Percentiles rank a stretch among this genome's conserved stretches.
Evolutionary conservation across 2,888 invertebrate species (phyloP).

Genomic region (Eucera pruinosa): DNA sequence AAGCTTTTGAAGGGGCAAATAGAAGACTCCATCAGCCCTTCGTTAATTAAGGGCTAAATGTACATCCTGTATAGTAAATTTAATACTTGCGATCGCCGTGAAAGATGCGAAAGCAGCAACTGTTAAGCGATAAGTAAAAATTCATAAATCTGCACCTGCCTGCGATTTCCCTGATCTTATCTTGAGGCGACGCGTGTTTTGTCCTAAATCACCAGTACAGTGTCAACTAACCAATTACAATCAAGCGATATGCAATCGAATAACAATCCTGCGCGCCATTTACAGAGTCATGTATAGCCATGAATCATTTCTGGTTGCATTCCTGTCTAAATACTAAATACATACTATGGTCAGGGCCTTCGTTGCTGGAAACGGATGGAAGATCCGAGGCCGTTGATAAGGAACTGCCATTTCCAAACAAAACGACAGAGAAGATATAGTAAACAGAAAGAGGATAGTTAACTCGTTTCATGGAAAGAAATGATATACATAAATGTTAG

Average conservation of each 20-base stretch:
- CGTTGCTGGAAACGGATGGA: constrained; percentile 49
- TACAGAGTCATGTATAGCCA: background rate
- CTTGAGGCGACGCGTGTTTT: background rate
- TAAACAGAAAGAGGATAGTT: background rate
- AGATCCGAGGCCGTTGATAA: constrained; percentile 44
- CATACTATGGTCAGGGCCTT: constrained; percentile 14
- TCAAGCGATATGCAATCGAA: constrained; percentile 1
- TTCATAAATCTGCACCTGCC: constrained; percentile 5
- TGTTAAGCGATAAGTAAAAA: background rate
- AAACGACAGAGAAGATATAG: constrained; percentile 27
- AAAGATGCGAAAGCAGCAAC: background rate
- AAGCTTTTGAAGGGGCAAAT: too few relatives aligned
- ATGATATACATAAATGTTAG: constrained; percentile 16
- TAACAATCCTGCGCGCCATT: constrained; percentile 3
- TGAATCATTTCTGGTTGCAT: constrained; percentile 26
- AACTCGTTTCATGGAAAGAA: constrained; percentile 17
- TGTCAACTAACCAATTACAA: background rate
- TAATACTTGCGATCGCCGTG: background rate
- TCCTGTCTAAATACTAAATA: constrained; percentile 20
- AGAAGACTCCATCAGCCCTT: too few relatives aligned
- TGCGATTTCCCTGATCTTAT: background rate
- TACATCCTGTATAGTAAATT: background rate
- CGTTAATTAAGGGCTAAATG: background rate
- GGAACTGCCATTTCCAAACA: constrained; percentile 20
- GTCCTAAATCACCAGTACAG: constrained; percentile 1